Evolutionary conservation across 2,797 vertebrate genomes (phyloP).

Genomic region (Odontamblyopus rebecca): DNA sequence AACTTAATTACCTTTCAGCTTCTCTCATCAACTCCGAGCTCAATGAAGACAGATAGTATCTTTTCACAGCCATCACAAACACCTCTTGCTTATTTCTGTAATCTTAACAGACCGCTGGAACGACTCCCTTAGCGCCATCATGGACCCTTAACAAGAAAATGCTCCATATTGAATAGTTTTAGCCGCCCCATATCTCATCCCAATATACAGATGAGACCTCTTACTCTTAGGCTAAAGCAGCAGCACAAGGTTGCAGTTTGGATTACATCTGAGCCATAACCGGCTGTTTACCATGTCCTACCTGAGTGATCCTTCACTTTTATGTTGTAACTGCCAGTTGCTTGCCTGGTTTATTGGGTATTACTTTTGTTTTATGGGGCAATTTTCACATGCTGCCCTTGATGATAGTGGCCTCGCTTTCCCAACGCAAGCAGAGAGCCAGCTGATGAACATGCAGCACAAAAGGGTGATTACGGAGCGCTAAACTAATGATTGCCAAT

Average conservation of each 20-base stretch:
- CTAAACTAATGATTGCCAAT: constrained; percentile 78
- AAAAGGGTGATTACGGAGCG: constrained; percentile 73
- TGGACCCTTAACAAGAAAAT: constrained; percentile 60
- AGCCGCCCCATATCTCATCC: constrained; percentile 59
- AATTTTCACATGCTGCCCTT: constrained; percentile 76
- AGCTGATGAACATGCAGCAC: constrained; percentile 68
- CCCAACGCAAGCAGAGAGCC: constrained; percentile 54
- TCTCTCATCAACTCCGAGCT: constrained; percentile 77
- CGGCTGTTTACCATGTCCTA: constrained; percentile 75
- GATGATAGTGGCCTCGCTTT: constrained; percentile 71
- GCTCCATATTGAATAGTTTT: constrained; percentile 62
- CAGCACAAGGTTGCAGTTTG: constrained; percentile 71
- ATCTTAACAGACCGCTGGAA: constrained; percentile 58
- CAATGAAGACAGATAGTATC: constrained; percentile 76
- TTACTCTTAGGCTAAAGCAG: constrained; percentile 52
- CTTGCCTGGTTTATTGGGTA: constrained; percentile 79
- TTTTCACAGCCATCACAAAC: constrained; percentile 60
- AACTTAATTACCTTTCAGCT: constrained; percentile 82
- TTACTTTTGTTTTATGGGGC: constrained; percentile 84
- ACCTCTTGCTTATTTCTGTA: constrained; percentile 60
- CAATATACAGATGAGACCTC: constrained; percentile 69
- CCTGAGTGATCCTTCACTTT: constrained; percentile 74
- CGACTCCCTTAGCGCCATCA: constrained; percentile 52
- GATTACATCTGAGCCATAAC: constrained; percentile 72
- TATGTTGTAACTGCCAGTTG: constrained; percentile 74